A percentile compares a stretch with the other conserved stretches of the same genome.
Conservation (phyloP, 2,888 invertebrate species). For the Meteorus colon region DNA sequence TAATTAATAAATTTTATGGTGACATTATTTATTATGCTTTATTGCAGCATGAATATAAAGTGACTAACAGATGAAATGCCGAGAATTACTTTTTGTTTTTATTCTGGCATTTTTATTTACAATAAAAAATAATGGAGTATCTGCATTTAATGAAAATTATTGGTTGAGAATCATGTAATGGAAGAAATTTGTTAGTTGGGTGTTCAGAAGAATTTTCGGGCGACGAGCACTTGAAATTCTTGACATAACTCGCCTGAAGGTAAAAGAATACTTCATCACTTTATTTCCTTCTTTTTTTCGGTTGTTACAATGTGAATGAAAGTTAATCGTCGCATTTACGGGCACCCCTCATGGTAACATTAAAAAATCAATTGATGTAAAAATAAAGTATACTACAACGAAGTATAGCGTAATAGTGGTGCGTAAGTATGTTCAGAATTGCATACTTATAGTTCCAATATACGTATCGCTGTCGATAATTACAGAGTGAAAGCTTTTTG, state of each 20-base stretch:
- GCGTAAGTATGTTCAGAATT: constrained; percentile 3
- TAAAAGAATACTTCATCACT: background rate
- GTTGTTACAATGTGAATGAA: constrained; percentile 12
- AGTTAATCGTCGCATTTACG: constrained; percentile 13
- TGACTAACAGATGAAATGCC: background rate
- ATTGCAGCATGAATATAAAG: background rate
- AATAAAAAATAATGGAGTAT: background rate
- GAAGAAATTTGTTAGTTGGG: background rate
- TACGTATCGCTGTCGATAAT: constrained; percentile 1
- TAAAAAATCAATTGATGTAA: constrained; percentile 1
- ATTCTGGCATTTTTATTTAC: background rate
- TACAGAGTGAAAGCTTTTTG: constrained; percentile 8
- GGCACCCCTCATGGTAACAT: background rate
- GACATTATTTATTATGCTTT: background rate
- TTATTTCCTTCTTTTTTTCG: background rate
- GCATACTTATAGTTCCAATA: background rate
- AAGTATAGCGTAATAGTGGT: background rate
- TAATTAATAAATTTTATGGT: background rate
- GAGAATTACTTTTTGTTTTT: background rate
- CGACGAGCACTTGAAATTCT: constrained; percentile 3
- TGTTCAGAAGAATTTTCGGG: background rate
- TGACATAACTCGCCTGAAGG: background rate
- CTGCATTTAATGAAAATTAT: constrained; percentile 13
- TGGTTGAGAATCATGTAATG: background rate
- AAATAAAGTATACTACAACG: background rate